Base-by-base conservation (phyloP, 2,888 invertebrate species). In the Linnaemya tessellans region DNA sequence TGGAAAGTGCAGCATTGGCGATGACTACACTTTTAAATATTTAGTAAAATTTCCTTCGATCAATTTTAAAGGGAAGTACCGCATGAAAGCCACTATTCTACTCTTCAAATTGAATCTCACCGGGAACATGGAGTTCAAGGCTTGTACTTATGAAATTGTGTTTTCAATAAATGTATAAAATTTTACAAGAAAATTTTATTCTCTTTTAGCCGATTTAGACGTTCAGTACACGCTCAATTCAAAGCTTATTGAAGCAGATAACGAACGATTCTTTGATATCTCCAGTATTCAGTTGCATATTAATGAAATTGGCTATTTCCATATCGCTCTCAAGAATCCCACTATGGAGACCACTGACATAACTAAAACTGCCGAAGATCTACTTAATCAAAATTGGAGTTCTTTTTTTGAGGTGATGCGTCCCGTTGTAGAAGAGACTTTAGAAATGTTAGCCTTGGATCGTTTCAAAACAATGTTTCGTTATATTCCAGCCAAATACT, bases 321-420 rank as follows among this genome's bases (percentile, higher is more conserved):
- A 93, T 90, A 91, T 95, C 84, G 93, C 94, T 74, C 94, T 96
- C 93, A 93, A 94, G 65, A 95, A 96, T 92, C 92, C 96, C 38
- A 95, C 96, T 89, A 84, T 83, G 5, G 89, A 88, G n/a, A 88
- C 89, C 56, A 84, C 81, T 9, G 88, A 88, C 1, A 85, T 91
- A 15, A 95, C 95, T 93, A 94, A 95, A 60, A 94, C 94, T 87
- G 95, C 95, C 3, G 95, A 96, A 89, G 93, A 94, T 9, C 94
- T 96, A 87, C 92, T 96, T 86, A 96, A 96, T 90, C 94, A 94
- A 15, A 96, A 95, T 90, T 96, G 96, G 96, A 93, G 94, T 35
- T 94, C 95, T 58, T 94, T 95, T 1, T 94, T 94, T 0, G 95
- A 95, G 88, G 94, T 95, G 1, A 90, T 96, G 68, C 93, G 94